phyloP scores from a whole-genome alignment of 2,797 vertebrate genomes.

The Arctocebus calabarensis region DNA sequence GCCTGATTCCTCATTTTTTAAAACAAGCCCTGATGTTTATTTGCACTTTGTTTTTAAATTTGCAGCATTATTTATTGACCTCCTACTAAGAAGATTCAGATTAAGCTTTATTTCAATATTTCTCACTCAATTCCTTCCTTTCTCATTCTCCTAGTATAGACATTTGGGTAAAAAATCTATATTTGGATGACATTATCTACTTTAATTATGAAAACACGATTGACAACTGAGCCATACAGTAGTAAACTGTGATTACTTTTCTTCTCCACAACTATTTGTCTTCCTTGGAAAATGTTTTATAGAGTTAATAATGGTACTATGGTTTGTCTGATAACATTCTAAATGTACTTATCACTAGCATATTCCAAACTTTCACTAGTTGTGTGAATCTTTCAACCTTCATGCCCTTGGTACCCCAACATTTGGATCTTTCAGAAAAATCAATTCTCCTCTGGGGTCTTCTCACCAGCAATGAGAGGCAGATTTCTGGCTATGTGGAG shows the following conservation, averaged over 20 bases:
- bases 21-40: not conserved
- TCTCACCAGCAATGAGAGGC: not conserved
- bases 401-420: not conserved
- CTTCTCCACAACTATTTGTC: slow-evolving; percentile 4
- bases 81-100: not conserved
- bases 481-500: not conserved
- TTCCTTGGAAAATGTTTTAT: not conserved
- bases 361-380: not conserved
- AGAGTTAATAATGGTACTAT: not conserved
- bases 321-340: not conserved
- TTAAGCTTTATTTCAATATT: not conserved
- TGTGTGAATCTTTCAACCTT: not conserved
- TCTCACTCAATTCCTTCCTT: not conserved
- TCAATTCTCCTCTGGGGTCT: not conserved
- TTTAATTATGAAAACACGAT: not conserved
- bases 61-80: not conserved
- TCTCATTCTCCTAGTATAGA: not conserved
- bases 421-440: slow-evolving; percentile 35
- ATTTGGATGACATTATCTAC: not conserved
- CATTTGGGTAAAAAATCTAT: slow-evolving; percentile 35
- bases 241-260: not conserved
- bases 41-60: not conserved
- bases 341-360: not conserved
- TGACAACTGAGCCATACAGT: not conserved
- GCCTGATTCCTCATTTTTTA: not conserved